Evolutionary conservation across 2,888 invertebrate genomes (phyloP), one percentile per base, ranked within the genome.

Genomic region (Oscheius sp.): DNA sequence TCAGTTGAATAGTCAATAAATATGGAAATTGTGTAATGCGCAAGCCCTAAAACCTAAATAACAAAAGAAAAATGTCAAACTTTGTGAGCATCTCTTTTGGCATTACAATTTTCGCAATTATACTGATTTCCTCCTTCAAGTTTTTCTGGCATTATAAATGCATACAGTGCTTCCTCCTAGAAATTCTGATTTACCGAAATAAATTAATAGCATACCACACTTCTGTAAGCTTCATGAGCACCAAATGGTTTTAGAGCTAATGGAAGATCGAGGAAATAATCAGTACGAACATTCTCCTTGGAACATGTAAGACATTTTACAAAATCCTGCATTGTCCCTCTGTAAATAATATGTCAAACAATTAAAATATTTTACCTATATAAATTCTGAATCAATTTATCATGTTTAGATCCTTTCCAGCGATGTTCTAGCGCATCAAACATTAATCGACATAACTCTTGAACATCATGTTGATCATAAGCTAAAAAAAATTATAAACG

Each of bases 401-500:
- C 91, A 86, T 93, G 92, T 77, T 91, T 90, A 1, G 93, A 92
- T 1, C 70, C 73, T 78, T 92, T 91, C 87, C 93, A 93, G 82
- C 91, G 92, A 77, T 91, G 91, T 86, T 93, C 93, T 50, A 94
- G 87, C 0, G 93, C 93, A 86, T 94, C 94, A 86, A 94, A 93
- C 92, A 94, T 93, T 8, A 94, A 92, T 49, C 93, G 90, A 85
- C 92, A 93, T 64, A 94, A 88, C 86, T 94, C 94, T 86, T 94
- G 94, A 59, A 94, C 93, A 86, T 94, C 94, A 85, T 94, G 94
- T 84, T 94, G 94, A 81, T 94, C 93, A 92, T 93, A 94, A 0
- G 93, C 93, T 88, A 75, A 9, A 80, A 64, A 30, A 36, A 9
- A 5, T 14, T 20, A 47, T 20, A 14, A 24, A 8, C 20, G 24